Evolutionary conservation across 2,888 invertebrate species (phyloP), one percentile per base, ranked within the genome.

Genomic region (Adineta ricciae): DNA sequence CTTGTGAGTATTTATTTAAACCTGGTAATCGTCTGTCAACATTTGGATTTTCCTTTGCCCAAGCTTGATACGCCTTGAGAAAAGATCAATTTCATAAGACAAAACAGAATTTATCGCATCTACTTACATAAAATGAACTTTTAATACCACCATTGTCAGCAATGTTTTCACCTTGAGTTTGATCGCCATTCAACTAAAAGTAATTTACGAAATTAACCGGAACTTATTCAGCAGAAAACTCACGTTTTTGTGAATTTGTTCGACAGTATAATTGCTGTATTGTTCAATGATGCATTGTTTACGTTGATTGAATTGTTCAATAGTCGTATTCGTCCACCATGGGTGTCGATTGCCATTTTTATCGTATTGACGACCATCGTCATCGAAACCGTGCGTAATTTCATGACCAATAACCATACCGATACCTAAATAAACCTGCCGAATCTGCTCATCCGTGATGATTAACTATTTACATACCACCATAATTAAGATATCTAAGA

Each of bases 301-400:
- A 86, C 94, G 93, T 73, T 94, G 92, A 88, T 96, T 95, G 90
- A 99, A 99, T 85, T 93, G 93, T 0, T 93, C 93, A 86, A 97
- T 94, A 0, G 97, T 97, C 19, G 93, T 93, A 88, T 95, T 94
- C 88, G 96, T 95, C 99, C 99, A 99, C 98, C 99, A 99, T 87
- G 95, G 95, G 89, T 96, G 94, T 86, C 99, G 91, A 90, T 98
- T 98, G 0, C 99, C 99, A 88, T 94, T 93, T 91, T 94, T 94
- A 90, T 99, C 98, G 90, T 96, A 86, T 38, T 86, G 78, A 27
- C 86, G 73, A 24, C 84, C 86, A 64, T 83, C 78, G 38, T 84
- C 78, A 78, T 86, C 86, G 83, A 86, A 86, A 27, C 78, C 86
- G 64, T 86, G 86, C 5, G 86, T 86, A n/a, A 86, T 56, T 32